Conservation (phyloP, 30 jellyfish, hydroid and myxozoan genomes). For the Aurelia aurita region DNA sequence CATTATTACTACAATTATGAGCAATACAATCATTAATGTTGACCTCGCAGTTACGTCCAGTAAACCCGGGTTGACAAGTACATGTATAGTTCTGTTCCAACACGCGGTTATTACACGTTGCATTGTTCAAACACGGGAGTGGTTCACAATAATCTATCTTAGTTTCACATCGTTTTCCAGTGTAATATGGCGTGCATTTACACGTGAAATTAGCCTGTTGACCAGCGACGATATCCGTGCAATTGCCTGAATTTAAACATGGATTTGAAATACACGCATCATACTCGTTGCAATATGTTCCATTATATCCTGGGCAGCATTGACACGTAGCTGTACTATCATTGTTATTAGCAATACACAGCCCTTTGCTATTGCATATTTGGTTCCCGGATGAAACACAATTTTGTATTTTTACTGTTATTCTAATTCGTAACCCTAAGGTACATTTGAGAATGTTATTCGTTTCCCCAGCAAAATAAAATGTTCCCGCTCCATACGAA, state of each 20-base stretch:
- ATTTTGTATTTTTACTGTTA: conserved; percentile 17
- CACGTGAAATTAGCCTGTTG: conserved; percentile 56
- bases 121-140: conserved; percentile 59
- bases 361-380: conserved; percentile 57
- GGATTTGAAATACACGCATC: conserved; percentile 73
- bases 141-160: conserved; percentile 70
- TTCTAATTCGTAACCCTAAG: conserved; percentile 40
- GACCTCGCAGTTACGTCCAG: conserved; percentile 75
- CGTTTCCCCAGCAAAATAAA: conserved; percentile 39
- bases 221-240: conserved; percentile 73
- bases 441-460: conserved; percentile 35
- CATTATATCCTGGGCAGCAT: conserved; percentile 77
- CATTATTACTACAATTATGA: conserved; percentile 49
- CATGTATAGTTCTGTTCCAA: conserved; percentile 50
- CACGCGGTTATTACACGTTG: conserved; percentile 49
- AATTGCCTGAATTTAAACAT: conserved; percentile 81
- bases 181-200: conserved; percentile 69
- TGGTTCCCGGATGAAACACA: conserved; percentile 7
- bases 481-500: conserved; percentile 24
- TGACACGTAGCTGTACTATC: conserved; percentile 36
- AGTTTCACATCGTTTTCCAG: conserved; percentile 82
- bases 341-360: conserved; percentile 45
- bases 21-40: conserved; percentile 71
- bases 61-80: conserved; percentile 67
- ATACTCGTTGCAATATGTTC: conserved; percentile 60